A percentile compares a stretch with the other conserved stretches of the same genome.
Conservation (phyloP, 2,888 invertebrate genomes). For the Dryococelus australis region DNA sequence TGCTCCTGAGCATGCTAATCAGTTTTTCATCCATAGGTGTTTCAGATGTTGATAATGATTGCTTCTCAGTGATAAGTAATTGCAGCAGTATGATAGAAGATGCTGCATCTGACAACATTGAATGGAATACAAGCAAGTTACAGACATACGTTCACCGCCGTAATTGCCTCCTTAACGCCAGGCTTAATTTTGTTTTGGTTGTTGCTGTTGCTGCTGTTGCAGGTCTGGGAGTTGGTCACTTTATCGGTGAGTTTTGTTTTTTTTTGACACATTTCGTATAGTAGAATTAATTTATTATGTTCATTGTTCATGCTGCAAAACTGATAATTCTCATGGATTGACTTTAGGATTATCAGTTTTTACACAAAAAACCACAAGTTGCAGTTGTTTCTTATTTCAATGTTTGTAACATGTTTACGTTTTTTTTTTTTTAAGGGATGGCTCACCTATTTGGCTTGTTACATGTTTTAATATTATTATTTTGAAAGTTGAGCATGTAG, state of each 20-base stretch:
- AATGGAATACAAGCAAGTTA: background rate
- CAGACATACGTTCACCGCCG: slow-evolving; percentile 3
- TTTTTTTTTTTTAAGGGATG: no score
- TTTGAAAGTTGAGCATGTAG: no score
- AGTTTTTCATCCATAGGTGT: background rate
- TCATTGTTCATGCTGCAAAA: no score
- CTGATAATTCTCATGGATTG: no score
- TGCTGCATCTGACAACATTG: background rate
- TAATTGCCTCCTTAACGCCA: background rate
- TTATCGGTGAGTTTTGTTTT: background rate
- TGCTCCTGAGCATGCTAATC: background rate
- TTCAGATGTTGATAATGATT: background rate
- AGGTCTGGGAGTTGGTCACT: slow-evolving; percentile 5
- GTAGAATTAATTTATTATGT: no score
- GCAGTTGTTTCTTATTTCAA: no score
- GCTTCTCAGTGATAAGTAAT: background rate
- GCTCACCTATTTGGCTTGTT: no score
- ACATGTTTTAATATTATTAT: no score
- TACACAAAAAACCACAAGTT: no score
- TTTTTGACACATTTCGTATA: background rate
- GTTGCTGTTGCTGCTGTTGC: background rate
- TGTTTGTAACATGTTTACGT: no score
- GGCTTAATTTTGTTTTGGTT: background rate
- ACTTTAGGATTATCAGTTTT: no score
- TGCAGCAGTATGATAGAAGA: slow-evolving; percentile 8